Conservation (phyloP, 2,888 invertebrate species). For the Chrysodeixis includens region DNA sequence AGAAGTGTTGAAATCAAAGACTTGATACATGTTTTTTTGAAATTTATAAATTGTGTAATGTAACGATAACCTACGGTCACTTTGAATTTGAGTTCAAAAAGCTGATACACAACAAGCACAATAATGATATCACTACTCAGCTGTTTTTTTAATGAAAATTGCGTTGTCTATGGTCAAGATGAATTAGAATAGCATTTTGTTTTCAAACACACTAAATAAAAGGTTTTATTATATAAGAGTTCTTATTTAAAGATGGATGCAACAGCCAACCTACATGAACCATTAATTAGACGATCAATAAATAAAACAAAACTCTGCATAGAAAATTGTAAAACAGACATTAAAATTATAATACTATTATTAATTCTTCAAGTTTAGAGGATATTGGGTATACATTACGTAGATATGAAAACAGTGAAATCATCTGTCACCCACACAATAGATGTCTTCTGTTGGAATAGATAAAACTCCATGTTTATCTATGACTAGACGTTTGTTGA, state of each 20-base stretch:
- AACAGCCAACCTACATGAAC: too few species aligned
- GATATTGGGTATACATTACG: not conserved
- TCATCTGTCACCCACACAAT: slow-evolving; percentile 31
- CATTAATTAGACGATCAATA: too few species aligned
- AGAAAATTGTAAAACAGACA: too few species aligned
- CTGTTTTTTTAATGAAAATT: not conserved
- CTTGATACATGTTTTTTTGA: not conserved
- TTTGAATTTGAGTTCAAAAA: not conserved
- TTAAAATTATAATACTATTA: too few species aligned
- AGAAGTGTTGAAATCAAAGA: not conserved
- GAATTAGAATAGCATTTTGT: too few species aligned
- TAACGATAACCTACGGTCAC: not conserved
- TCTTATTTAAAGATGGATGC: too few species aligned
- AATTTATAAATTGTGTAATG: not conserved
- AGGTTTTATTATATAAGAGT: too few species aligned
- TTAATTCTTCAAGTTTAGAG: not conserved
- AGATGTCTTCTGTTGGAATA: slow-evolving; percentile 33
- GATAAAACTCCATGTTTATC: slow-evolving; percentile 21
- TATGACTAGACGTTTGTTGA: slow-evolving; percentile 26
- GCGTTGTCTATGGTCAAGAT: not conserved
- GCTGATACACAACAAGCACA: not conserved
- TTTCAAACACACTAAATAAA: too few species aligned
- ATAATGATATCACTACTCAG: not conserved
- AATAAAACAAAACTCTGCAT: not conserved
- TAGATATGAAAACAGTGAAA: slow-evolving; percentile 31